Evolutionary conservation across 2,113 vertebrate species (phyloP), one percentile per base, ranked within the genome.

Genomic region (Paralichthys olivaceus): DNA sequence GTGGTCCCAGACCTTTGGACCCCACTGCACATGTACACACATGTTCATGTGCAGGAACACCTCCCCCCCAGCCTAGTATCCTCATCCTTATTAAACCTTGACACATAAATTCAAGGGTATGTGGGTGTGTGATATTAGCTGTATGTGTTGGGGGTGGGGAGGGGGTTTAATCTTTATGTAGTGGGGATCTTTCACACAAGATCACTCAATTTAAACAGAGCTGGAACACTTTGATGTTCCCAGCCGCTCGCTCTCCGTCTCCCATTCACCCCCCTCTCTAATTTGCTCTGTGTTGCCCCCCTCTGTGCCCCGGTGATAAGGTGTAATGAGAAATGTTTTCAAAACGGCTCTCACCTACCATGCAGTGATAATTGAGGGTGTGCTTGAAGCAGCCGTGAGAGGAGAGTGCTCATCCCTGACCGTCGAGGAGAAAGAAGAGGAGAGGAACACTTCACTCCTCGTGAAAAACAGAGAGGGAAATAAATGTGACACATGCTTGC

Each of bases 271-370:
- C 79, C 60, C 11, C 45, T 47, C 45, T 61, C 80, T 91, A 79
- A 90, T 91, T 90, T 90, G 80, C 84, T 79, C 83, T 73, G 70
- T 85, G 84, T 85, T 25, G 73, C 87, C 85, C 87, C 88, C 79
- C 88, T 76, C 84, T 77, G 82, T 6, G 84, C 75, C 77, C 73
- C 64, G 9, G 80, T 55, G 91, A 93, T 93, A 93, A 91, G 90
- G 90, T 92, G 90, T 89, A 92, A 92, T 92, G 90, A 89, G 92
- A 89, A 91, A 87, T 87, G 85, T 90, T 91, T 88, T 84, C 71
- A 79, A 74, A 84, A 87, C 45, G 76, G 73, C 74, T 90, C 83
- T 85, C 81, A 89, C 91, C 81, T 88, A 83, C 82, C 80, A 82
- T 69, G 90, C 34, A 15, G 68, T 29, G 69, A 68, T 89, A 89